phyloP scores from a whole-genome alignment of 2,797 vertebrate genomes.

The Iguana delicatissima region DNA sequence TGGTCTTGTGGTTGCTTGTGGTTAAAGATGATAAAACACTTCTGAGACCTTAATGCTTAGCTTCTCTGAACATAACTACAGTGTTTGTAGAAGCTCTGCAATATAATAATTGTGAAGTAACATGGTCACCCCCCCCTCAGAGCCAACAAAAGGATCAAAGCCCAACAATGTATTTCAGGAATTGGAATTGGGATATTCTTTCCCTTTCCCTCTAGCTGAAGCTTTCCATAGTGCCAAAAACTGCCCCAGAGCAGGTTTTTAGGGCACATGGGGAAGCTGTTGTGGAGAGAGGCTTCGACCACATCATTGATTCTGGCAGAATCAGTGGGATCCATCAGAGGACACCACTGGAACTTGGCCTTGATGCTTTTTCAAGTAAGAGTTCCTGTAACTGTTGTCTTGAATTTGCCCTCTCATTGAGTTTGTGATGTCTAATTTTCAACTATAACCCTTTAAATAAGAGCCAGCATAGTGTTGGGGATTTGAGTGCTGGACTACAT shows the following conservation, averaged over 20 bases:
- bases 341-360: no score
- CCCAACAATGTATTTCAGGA: no score
- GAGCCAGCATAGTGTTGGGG: not conserved
- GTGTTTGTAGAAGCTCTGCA: not conserved
- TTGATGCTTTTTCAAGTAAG: not conserved
- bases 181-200: no score
- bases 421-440: not conserved
- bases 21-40: slow-evolving; percentile 5
- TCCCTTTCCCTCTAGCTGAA: no score
- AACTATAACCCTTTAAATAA: not conserved
- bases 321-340: no score
- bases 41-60: not conserved
- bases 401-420: not conserved
- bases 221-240: no score
- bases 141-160: not conserved
- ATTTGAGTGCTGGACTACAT: no score
- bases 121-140: no score
- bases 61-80: not conserved
- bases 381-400: not conserved
- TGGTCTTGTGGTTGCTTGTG: slow-evolving; percentile 4
- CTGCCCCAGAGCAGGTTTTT: no score
- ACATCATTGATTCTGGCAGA: no score
- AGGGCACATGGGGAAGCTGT: no score
- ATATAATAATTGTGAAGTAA: not conserved
- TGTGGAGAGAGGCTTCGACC: no score